Evolutionary conservation across 2,888 invertebrate species (phyloP), one percentile per base, ranked within the genome.

Genomic region (Corbicula japonica): DNA sequence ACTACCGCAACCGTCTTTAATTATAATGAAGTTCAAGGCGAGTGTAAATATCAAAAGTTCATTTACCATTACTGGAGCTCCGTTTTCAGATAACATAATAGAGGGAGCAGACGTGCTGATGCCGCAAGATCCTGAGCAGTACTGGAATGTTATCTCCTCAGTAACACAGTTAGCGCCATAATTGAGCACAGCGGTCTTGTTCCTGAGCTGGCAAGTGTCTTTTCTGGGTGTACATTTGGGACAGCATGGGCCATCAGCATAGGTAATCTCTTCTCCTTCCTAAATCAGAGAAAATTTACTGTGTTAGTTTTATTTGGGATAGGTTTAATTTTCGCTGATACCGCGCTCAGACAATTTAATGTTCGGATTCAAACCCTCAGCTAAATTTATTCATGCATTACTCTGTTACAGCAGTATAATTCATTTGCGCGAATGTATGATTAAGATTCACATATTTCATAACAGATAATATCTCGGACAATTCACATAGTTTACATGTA

Each of bases 201-300:
- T 50, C 10, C 35, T 23, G 1, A 69, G 26, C 10, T 48, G 21
- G 48, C 78, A 78, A 15, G 62, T 41, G 0, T n/a, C 30, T n/a
- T 58, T 21, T 12, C 65, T 65, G 2, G 21, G 15, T 5, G 26
- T 58, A 54, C 78, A 78, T 35, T 60, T 70, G 34, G 74, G 70
- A 58, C 78, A 78, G 65, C 78, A 78, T 5, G 69, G 50, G n/a
- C 74, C 78, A 21, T 78, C 78, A 26, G 52, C 65, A 52, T 74
- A 78, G 1, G 74, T 65, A 23, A 78, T 41, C 44, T 69, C 73
- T 26, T 74, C 63, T 8, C 50, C 78, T 21, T 63, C 74, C 73
- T 74, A 50, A n/a, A 60, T 46, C 34, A 3, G 28, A 52, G 52
- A 52, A 18, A 2, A 41, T 41, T 41, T 12, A 41, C 41, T 18